Percentiles rank a stretch among this genome's conserved stretches.
These are phyloP conservation scores for Cosmia pyralina DNA, from an alignment of 2,888 invertebrate species.

Conservation along the genomic window DNA sequence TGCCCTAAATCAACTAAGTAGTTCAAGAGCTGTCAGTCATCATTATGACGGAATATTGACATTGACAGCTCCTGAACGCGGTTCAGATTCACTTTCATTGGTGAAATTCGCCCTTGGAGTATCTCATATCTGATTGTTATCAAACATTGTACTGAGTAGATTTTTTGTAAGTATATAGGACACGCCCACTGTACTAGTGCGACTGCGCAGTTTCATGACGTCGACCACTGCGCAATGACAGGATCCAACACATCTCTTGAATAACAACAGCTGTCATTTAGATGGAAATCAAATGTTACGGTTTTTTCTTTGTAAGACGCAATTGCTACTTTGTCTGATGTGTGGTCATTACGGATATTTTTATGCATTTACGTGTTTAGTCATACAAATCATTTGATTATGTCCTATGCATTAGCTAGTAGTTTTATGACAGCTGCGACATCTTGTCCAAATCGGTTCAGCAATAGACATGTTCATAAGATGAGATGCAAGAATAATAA, in stretches of 20 bases:
- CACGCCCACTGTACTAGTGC: constrained; percentile 32
- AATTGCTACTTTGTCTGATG: not conserved
- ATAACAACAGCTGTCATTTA: constrained; percentile 30
- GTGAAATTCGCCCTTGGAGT: not conserved
- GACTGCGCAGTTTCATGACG: constrained; percentile 51
- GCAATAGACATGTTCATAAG: not conserved
- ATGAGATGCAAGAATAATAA: not conserved
- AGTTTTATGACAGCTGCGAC: not conserved
- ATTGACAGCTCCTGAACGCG: not conserved
- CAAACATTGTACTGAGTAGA: constrained; percentile 2
- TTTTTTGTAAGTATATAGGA: constrained; percentile 18
- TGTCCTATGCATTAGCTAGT: not conserved
- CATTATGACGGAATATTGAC: not conserved
- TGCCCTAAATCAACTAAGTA: not conserved
- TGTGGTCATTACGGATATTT: not conserved
- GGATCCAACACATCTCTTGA: constrained; percentile 43
- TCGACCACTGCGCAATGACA: constrained; percentile 43
- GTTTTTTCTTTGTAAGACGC: constrained; percentile 1
- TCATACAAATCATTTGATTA: constrained; percentile 5
- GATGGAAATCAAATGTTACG: constrained; percentile 6
- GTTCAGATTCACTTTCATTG: not conserved
- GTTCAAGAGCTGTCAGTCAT: not conserved
- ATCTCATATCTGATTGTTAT: not conserved
- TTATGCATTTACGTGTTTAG: not conserved
- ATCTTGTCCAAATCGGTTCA: not conserved